These are phyloP conservation scores for Hestina assimilis DNA, from an alignment of 1,140 invertebrate genomes.

Conservation along the genomic window DNA sequence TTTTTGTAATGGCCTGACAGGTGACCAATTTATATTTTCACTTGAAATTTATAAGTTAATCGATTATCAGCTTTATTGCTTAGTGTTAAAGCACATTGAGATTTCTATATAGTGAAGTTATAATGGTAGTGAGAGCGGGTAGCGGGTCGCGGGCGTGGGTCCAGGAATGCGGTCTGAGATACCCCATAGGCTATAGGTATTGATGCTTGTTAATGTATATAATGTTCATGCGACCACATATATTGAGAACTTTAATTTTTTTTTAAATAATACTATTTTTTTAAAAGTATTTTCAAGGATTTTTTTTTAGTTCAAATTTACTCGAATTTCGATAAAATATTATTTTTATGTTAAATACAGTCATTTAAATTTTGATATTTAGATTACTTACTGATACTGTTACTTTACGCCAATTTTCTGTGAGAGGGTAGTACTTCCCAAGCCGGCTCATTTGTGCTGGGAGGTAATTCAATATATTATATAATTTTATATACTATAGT, in stretches of 20 bases:
- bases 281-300: background rate
- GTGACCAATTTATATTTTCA: conserved; percentile 6
- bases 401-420: too few species aligned
- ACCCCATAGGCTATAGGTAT: conserved; percentile 67
- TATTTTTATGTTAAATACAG: too few species aligned
- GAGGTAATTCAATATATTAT: too few species aligned
- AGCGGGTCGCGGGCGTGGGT: conserved; percentile 47
- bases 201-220: conserved; percentile 59
- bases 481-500: too few species aligned
- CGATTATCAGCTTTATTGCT: conserved; percentile 10
- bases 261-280: background rate
- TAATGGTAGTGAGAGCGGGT: conserved; percentile 29
- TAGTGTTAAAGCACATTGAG: conserved; percentile 16
- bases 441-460: too few species aligned
- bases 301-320: too few species aligned
- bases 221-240: conserved; percentile 20
- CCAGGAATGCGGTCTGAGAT: conserved; percentile 71
- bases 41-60: background rate
- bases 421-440: too few species aligned
- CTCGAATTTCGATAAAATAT: background rate
- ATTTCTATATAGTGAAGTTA: conserved; percentile 34
- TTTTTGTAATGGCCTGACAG: conserved; percentile 13
- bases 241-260: conserved; percentile 1
- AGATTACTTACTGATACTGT: too few species aligned
- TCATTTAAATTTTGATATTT: too few species aligned